Evolutionary conservation across 2,797 vertebrate species (phyloP).

Genomic region (Gymnopithys bicolor): DNA sequence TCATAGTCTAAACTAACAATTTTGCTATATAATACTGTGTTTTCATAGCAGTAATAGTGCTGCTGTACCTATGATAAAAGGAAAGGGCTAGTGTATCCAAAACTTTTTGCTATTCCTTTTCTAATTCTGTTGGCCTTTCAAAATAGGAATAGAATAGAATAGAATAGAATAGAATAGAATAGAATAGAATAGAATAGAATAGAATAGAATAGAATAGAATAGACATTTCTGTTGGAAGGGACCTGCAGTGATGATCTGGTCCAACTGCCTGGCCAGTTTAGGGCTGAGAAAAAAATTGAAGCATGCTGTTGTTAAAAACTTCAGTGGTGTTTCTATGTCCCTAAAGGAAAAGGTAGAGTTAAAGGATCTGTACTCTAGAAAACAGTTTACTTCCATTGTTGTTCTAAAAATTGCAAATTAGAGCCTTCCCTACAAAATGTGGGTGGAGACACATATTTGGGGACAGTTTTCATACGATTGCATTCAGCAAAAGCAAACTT

Average conservation of each 20-base stretch:
- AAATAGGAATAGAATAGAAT: neutral
- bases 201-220: neutral
- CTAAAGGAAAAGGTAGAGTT: neutral
- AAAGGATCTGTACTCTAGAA: neutral
- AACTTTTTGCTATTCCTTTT: neutral
- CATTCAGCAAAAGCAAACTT: neutral
- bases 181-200: neutral
- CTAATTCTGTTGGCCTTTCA: neutral
- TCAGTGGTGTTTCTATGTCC: neutral
- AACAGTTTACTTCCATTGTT: neutral
- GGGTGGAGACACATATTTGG: rapidly evolving
- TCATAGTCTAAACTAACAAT: neutral
- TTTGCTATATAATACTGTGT: neutral
- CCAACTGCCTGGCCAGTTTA: neutral
- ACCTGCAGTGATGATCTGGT: neutral
- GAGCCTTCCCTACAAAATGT: neutral
- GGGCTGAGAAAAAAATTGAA: neutral
- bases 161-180: neutral
- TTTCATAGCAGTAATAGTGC: neutral
- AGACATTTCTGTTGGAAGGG: neutral
- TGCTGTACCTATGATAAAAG: neutral
- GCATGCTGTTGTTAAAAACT: neutral
- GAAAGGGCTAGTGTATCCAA: neutral
- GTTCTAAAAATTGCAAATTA: neutral
- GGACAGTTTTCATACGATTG: neutral